A percentile compares a stretch with the other conserved stretches of the same genome.
phyloP scores from a whole-genome alignment of 2,797 vertebrate species.

The Myripristis jacobus region DNA sequence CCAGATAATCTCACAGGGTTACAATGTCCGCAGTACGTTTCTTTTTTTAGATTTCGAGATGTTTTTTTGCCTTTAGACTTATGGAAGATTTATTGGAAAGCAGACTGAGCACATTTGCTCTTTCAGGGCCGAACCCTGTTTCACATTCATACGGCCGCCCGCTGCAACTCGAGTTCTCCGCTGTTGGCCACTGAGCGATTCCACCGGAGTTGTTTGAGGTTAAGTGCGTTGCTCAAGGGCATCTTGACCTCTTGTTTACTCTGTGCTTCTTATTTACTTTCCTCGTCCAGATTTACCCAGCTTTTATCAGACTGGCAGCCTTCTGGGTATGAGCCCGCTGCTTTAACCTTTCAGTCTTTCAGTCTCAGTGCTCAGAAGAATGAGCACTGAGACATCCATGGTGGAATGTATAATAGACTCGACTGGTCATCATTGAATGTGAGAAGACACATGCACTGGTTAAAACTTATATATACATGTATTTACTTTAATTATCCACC shows the following conservation, averaged over 20 bases:
- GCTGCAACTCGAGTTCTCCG: conserved; percentile 9
- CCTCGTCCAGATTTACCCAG: background rate
- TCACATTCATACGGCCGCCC: background rate
- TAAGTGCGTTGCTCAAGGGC: conserved; percentile 35
- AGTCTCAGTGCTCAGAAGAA: too few species aligned
- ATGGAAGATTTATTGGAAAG: conserved; percentile 1
- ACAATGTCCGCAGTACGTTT: too few species aligned
- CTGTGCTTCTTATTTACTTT: conserved; percentile 28
- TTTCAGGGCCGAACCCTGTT: background rate
- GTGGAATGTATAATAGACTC: too few species aligned
- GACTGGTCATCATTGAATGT: too few species aligned
- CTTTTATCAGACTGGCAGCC: conserved; percentile 25
- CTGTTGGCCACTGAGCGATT: conserved; percentile 15
- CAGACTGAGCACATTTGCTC: background rate
- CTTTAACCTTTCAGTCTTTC: background rate
- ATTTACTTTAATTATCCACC: too few species aligned
- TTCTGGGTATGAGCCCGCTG: conserved; percentile 1
- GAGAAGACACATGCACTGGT: too few species aligned
- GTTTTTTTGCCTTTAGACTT: too few species aligned
- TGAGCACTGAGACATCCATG: too few species aligned
- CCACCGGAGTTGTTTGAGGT: conserved; percentile 23
- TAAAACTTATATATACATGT: too few species aligned
- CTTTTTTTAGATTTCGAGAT: too few species aligned
- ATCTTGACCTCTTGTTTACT: conserved; percentile 1
- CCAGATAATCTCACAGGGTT: background rate